Conservation (phyloP, 2,888 invertebrate species). For the Eueremaeus valkanovi region DNA sequence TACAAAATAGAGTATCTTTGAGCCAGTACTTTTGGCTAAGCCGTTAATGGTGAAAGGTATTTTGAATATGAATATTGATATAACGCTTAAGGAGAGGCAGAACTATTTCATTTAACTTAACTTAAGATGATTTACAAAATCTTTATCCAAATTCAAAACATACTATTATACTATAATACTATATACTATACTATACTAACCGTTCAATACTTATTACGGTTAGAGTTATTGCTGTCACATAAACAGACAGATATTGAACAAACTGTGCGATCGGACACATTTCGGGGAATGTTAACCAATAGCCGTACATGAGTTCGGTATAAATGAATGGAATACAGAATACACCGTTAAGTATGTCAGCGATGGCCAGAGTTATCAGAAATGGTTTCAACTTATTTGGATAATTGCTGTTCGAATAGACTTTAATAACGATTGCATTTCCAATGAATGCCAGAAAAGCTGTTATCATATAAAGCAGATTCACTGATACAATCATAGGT, state of each 20-base stretch:
- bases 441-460: background rate
- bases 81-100: too few relatives aligned
- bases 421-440: background rate
- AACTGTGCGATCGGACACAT: conserved; percentile 16
- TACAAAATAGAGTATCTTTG: too few relatives aligned
- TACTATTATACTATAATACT: background rate
- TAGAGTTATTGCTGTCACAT: background rate
- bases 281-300: background rate
- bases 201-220: conserved; percentile 3
- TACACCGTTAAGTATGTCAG: background rate
- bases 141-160: too few relatives aligned
- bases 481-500: too few relatives aligned
- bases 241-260: background rate
- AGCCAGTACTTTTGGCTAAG: too few relatives aligned
- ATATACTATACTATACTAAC: background rate
- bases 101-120: too few relatives aligned
- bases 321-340: background rate
- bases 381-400: background rate
- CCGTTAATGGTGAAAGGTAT: too few relatives aligned
- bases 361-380: background rate
- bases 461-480: background rate
- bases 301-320: background rate
- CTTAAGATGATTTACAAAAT: background rate
- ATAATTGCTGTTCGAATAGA: background rate
- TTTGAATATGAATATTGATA: too few relatives aligned